These are phyloP conservation scores for Drosophila arizonae DNA, from an alignment of 1,140 invertebrate species.

Conservation along the genomic window DNA sequence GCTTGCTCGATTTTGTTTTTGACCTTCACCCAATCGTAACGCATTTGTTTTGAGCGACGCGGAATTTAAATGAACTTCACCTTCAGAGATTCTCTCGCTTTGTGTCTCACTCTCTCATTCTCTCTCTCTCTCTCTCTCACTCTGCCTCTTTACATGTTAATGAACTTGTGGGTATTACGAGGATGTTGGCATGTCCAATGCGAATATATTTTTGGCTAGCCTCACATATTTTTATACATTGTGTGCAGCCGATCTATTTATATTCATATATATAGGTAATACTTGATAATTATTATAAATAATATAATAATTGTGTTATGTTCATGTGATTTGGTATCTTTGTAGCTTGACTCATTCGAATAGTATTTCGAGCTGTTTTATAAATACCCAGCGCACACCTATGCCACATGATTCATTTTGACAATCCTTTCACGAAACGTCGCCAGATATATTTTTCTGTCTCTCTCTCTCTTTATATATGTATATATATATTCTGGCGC, in stretches of 20 bases:
- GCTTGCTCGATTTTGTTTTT: background rate
- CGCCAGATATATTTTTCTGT: background rate
- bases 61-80: slow-evolving; percentile 80
- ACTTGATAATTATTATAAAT: slow-evolving; percentile 49
- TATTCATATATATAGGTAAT: slow-evolving; percentile 51
- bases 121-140: too few species aligned
- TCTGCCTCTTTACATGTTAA: slow-evolving; percentile 68
- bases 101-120: background rate
- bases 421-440: slow-evolving; percentile 10
- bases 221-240: slow-evolving; percentile 12
- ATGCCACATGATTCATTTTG: slow-evolving; percentile 51
- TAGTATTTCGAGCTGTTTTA: slow-evolving; percentile 45
- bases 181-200: slow-evolving; percentile 13
- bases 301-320: slow-evolving; percentile 26
- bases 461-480: background rate
- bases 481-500: slow-evolving; percentile 26
- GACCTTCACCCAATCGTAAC: slow-evolving; percentile 73
- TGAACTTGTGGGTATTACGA: slow-evolving; percentile 55
- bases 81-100: slow-evolving; percentile 49
- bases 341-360: slow-evolving; percentile 56
- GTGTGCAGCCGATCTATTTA: slow-evolving; percentile 10
- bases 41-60: slow-evolving; percentile 55
- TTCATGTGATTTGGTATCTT: slow-evolving; percentile 61
- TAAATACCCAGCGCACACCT: background rate
- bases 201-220: slow-evolving; percentile 13